A percentile compares a stretch with the other conserved stretches of the same genome.
Conservation (phyloP, 2,113 vertebrate species). For the Notothenia coriiceps region DNA sequence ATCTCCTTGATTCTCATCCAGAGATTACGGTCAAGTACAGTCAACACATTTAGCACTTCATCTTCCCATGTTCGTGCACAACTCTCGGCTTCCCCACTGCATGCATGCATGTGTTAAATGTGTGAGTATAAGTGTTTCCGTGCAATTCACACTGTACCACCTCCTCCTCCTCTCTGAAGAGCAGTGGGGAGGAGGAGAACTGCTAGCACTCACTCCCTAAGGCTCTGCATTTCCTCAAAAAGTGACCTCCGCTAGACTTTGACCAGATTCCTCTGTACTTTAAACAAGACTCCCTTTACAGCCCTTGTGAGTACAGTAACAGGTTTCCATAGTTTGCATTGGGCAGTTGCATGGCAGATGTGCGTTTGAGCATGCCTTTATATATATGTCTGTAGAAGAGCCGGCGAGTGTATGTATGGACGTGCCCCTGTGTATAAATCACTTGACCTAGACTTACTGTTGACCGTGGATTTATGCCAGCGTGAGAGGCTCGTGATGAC, state of each 20-base stretch:
- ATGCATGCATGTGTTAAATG: slow-evolving; percentile 35
- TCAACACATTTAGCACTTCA: slow-evolving; percentile 62
- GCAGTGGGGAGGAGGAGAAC: slow-evolving; percentile 51
- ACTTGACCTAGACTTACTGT: slow-evolving; percentile 81
- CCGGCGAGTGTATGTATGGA: slow-evolving; percentile 40
- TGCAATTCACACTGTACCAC: slow-evolving; percentile 28
- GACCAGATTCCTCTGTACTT: slow-evolving; percentile 77
- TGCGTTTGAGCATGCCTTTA: slow-evolving; percentile 50
- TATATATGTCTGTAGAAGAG: slow-evolving; percentile 48
- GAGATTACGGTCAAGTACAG: slow-evolving; percentile 70
- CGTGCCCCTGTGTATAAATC: slow-evolving; percentile 77
- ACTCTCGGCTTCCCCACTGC: slow-evolving; percentile 15
- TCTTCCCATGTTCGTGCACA: slow-evolving; percentile 34
- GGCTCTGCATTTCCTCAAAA: slow-evolving; percentile 79
- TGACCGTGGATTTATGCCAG: slow-evolving; percentile 74
- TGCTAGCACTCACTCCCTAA: slow-evolving; percentile 52
- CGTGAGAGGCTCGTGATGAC: slow-evolving; percentile 70
- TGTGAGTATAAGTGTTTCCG: slow-evolving; percentile 35
- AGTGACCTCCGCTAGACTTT: slow-evolving; percentile 69
- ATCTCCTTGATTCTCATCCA: slow-evolving; percentile 59
- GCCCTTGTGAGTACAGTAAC: slow-evolving; percentile 75
- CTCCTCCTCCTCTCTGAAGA: slow-evolving; percentile 36
- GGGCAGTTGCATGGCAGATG: slow-evolving; percentile 49
- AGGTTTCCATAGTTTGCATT: slow-evolving; percentile 60
- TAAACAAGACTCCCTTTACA: slow-evolving; percentile 82